These are phyloP conservation scores for Microtus montanus DNA, from an alignment of 2,113 vertebrate genomes.

Conservation along the genomic window DNA sequence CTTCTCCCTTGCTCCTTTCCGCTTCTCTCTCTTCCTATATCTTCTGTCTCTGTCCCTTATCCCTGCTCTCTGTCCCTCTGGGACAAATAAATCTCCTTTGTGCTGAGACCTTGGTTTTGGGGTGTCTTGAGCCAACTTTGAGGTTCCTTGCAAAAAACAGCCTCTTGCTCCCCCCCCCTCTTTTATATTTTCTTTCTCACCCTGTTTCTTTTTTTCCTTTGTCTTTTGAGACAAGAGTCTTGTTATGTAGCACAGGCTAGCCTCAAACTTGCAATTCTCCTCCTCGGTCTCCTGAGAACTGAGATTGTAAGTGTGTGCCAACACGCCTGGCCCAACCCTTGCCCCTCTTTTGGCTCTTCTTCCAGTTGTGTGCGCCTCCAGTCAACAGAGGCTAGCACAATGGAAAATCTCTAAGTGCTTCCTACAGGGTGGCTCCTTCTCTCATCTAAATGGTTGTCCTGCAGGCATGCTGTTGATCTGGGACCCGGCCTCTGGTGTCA, in stretches of 20 bases:
- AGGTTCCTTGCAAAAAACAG: not conserved
- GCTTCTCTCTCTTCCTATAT: not conserved
- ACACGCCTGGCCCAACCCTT: not conserved
- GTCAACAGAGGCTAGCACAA: not conserved
- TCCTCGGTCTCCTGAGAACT: not conserved
- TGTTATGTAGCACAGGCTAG: not conserved
- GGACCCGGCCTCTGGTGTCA: not conserved
- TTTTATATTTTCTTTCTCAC: too few relatives aligned
- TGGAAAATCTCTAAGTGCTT: not conserved
- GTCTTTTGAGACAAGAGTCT: not conserved
- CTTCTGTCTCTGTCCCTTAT: not conserved
- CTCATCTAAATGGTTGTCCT: fast-evolving
- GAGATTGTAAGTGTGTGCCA: not conserved
- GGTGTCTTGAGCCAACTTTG: not conserved
- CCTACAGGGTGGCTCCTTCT: not conserved
- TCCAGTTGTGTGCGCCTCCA: not conserved
- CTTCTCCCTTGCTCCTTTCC: not conserved
- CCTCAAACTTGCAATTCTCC: not conserved
- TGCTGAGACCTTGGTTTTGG: not conserved
- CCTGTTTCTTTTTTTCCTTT: not conserved
- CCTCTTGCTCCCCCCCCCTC: not conserved
- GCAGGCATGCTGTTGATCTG: not conserved
- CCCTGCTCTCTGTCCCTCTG: not conserved
- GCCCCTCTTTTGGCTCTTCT: not conserved
- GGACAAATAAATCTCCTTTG: not conserved